Conservation (phyloP, 2,797 vertebrate genomes). For the Crocodylus rhombifer region DNA sequence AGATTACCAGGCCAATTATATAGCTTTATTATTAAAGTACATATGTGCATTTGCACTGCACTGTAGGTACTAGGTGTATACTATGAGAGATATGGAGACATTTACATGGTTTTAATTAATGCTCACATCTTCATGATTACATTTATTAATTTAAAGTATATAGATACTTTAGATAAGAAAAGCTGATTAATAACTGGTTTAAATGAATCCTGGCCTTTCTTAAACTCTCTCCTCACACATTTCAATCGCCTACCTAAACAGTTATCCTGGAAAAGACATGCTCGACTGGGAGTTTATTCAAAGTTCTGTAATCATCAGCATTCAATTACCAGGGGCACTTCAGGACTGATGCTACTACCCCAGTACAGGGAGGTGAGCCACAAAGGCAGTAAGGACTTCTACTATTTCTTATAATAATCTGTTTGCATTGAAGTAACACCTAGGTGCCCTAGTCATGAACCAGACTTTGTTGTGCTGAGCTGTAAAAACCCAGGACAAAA, state of each 20-base stretch:
- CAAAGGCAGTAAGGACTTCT: not conserved
- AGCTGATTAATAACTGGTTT: not conserved
- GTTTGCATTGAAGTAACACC: not conserved
- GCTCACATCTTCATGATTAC: not conserved
- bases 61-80: not conserved
- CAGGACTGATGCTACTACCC: not conserved
- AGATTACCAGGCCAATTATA: constrained; percentile 21
- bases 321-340: not conserved
- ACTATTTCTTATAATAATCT: not conserved
- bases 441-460: not conserved
- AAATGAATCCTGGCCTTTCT: not conserved
- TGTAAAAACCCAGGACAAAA: not conserved
- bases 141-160: not conserved
- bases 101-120: not conserved
- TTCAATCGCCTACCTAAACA: not conserved
- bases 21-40: not conserved
- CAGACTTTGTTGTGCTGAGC: not conserved
- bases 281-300: not conserved
- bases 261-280: not conserved
- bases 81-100: rapidly evolving
- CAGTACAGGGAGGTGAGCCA: not conserved
- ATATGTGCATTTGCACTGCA: not conserved
- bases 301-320: not conserved
- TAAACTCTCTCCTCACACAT: not conserved
- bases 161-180: not conserved